Evolutionary conservation across 2,797 vertebrate species (phyloP), one percentile per base, ranked within the genome.

Genomic region (Phoxinus dragarum): DNA sequence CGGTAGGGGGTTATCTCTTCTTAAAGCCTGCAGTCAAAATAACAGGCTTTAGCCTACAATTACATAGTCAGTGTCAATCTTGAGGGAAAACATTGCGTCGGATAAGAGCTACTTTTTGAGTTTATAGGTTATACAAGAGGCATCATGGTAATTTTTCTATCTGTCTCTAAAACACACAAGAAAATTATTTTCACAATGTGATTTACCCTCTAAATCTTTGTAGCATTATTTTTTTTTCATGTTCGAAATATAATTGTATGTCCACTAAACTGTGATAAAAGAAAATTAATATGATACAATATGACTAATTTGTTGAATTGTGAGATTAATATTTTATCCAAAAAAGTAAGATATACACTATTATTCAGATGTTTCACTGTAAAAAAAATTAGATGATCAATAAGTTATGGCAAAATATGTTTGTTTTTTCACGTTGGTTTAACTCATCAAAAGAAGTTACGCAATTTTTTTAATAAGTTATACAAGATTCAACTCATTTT

Each of bases 31-130:
- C 81, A n/a, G 66, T 64, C 56, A 73, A 54, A 80, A 49, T 79
- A 21, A 54, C 59, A 79, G 44, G 59, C 10, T 66, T 76, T 14
- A 52, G 19, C 80, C n/a, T 68, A 66, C 61, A 82, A 56, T 75
- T 73, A 1, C 10, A 59, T 38, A 76, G 87, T 85, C 84, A 84
- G 42, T 77, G 79, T 77, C 64, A 76, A 42, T 69, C 64, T 61
- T 73, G 34, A 54, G 81, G 73, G 16, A 71, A 82, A 75, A 71
- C 56, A 61, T n/a, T 56, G 72, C 3, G 47, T 42, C 19, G 16
- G 38, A 69, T 56, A 59, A 66, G 19, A 78, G 78, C 42, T 84
- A 14, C 64, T 40, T 52, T 42, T 42, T 34, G 44, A 54, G 64
- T 76, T 68, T 67, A 56, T 16, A 68, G 36, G 49, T 56, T 68